Evolutionary conservation across 2,797 vertebrate species (phyloP).

Genomic region (Artibeus jamaicensis): DNA sequence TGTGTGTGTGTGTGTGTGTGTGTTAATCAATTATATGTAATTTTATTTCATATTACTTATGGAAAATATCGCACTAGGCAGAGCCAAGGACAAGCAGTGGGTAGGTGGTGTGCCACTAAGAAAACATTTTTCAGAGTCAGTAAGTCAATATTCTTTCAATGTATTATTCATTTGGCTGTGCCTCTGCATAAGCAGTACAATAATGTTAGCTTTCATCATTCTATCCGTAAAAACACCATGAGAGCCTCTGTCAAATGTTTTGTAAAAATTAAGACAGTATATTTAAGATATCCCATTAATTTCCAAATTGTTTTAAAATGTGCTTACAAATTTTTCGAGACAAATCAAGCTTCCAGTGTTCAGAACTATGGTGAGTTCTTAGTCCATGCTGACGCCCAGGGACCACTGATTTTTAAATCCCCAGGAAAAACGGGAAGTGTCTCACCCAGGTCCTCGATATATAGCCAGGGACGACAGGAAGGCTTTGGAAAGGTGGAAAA

Average conservation of each 20-base stretch:
- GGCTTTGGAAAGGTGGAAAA: neutral
- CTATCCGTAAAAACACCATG: neutral
- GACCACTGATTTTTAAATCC: neutral
- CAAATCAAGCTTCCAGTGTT: neutral
- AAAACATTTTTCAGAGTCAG: neutral
- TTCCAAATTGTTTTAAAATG: constrained; percentile 23
- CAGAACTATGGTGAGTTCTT: neutral
- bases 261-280: neutral
- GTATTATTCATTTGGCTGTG: neutral
- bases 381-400: neutral
- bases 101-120: neutral
- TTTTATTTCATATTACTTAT: neutral
- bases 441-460: neutral
- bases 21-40: neutral
- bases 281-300: neutral
- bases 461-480: neutral
- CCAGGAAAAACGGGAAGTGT: neutral
- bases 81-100: neutral
- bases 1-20: neutral
- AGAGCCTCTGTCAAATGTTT: neutral
- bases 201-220: neutral
- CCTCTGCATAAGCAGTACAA: neutral
- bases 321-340: neutral
- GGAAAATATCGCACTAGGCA: neutral
- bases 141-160: neutral